Evolutionary conservation across 23 tunicate species (phyloP).

Genomic region (Botrylloides violaceus): DNA sequence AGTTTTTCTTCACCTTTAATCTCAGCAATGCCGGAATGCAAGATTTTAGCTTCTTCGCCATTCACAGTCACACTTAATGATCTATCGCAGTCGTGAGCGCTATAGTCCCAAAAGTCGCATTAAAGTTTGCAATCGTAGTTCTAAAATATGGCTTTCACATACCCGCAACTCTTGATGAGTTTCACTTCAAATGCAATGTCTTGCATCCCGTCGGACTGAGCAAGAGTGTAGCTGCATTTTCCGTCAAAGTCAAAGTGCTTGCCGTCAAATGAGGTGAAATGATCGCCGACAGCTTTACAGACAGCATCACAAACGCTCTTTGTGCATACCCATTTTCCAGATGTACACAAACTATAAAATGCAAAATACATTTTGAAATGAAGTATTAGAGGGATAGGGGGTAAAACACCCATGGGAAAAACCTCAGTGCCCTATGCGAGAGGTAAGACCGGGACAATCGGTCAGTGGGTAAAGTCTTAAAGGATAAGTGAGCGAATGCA

Average conservation of each 20-base stretch:
- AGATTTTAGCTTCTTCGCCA: slow-evolving; percentile 66
- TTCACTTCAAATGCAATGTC: slow-evolving; percentile 91
- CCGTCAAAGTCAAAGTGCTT: slow-evolving; percentile 84
- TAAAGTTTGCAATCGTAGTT: background rate
- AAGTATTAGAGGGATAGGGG: too few relatives aligned
- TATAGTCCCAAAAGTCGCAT: background rate
- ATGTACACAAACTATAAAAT: slow-evolving; percentile 85
- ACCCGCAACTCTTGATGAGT: slow-evolving; percentile 90
- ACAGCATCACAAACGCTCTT: slow-evolving; percentile 92
- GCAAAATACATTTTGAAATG: too few relatives aligned
- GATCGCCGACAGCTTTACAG: slow-evolving; percentile 88
- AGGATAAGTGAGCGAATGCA: too few relatives aligned
- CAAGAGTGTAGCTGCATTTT: slow-evolving; percentile 69
- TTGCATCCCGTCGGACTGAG: slow-evolving; percentile 78
- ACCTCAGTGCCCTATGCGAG: too few relatives aligned
- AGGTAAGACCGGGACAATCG: too few relatives aligned
- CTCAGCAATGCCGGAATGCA: slow-evolving; percentile 77
- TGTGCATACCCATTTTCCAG: slow-evolving; percentile 91
- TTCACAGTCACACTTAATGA: slow-evolving; percentile 76
- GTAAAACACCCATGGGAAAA: too few relatives aligned
- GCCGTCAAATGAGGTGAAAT: slow-evolving; percentile 87
- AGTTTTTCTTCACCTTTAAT: slow-evolving; percentile 67
- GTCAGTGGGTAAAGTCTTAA: too few relatives aligned
- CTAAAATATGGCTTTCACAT: slow-evolving; percentile 5
- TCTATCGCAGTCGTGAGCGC: slow-evolving; percentile 58